These are phyloP conservation scores for Hypanus sabinus DNA, from an alignment of 2,113 vertebrate genomes.

Conservation along the genomic window DNA sequence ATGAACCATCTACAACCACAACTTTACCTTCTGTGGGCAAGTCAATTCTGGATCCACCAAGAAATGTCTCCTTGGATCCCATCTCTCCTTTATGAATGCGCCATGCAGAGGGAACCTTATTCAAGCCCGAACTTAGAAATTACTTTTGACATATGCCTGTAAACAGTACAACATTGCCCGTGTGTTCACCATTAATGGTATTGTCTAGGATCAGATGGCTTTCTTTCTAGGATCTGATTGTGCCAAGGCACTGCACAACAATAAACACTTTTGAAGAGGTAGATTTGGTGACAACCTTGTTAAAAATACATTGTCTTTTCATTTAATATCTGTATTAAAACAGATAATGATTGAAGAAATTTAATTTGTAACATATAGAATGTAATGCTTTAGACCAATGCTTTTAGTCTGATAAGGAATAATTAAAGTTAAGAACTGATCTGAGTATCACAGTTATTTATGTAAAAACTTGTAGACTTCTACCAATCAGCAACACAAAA, in stretches of 20 bases:
- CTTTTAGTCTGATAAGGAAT: not conserved
- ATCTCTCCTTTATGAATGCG: too few relatives aligned
- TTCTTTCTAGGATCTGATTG: not conserved
- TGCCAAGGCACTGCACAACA: not conserved
- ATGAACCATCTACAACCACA: too few relatives aligned
- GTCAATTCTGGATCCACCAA: too few relatives aligned
- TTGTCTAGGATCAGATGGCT: not conserved
- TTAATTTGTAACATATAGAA: not conserved
- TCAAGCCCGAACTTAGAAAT: not conserved
- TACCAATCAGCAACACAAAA: not conserved
- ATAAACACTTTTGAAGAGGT: not conserved
- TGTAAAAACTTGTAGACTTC: too few relatives aligned
- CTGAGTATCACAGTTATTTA: not conserved
- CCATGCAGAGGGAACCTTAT: not conserved
- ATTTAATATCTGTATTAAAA: not conserved
- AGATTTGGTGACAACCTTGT: not conserved
- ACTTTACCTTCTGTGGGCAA: too few relatives aligned
- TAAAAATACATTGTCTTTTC: not conserved
- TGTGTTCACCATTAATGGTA: not conserved
- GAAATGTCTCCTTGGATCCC: too few relatives aligned
- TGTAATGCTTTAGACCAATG: not conserved
- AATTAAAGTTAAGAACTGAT: not conserved
- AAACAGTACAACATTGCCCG: not conserved
- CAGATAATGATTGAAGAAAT: not conserved
- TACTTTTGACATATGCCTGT: not conserved